Conservation (phyloP, 2,888 invertebrate species). For the Conchocele bisecta region DNA sequence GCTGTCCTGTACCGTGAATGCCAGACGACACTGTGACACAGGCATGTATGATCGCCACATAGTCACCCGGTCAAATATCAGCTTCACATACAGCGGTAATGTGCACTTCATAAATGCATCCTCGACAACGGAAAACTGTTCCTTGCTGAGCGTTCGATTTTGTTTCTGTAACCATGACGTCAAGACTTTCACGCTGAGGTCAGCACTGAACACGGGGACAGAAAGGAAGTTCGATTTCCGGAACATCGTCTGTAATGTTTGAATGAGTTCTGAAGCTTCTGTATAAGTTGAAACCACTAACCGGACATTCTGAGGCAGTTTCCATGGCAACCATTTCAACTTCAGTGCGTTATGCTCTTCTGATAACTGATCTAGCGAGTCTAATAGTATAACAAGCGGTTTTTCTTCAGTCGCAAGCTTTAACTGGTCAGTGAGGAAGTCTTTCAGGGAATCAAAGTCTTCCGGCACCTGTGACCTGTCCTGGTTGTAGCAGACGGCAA, state of each 20-base stretch:
- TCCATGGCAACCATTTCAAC: conserved; percentile 74
- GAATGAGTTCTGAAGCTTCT: conserved; percentile 67
- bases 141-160: conserved; percentile 65
- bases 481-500: conserved; percentile 57
- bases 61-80: conserved; percentile 72
- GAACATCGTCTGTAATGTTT: conserved; percentile 61
- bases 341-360: conserved; percentile 69
- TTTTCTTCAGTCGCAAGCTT: conserved; percentile 56
- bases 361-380: conserved; percentile 76
- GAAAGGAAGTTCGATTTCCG: conserved; percentile 55
- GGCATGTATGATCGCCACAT: conserved; percentile 75
- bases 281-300: conserved; percentile 75
- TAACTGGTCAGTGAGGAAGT: conserved; percentile 65
- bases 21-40: conserved; percentile 51
- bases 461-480: conserved; percentile 57
- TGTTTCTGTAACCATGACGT: conserved; percentile 65
- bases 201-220: conserved; percentile 66
- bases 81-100: conserved; percentile 75
- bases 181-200: conserved; percentile 69
- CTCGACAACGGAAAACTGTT: conserved; percentile 68
- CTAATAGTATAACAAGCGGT: conserved; percentile 72
- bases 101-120: conserved; percentile 70
- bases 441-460: conserved; percentile 66
- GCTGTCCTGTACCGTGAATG: conserved; percentile 69
- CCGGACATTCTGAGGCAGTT: conserved; percentile 68